phyloP scores from a whole-genome alignment of 2,113 vertebrate genomes.

The Semicossyphus pulcher region DNA sequence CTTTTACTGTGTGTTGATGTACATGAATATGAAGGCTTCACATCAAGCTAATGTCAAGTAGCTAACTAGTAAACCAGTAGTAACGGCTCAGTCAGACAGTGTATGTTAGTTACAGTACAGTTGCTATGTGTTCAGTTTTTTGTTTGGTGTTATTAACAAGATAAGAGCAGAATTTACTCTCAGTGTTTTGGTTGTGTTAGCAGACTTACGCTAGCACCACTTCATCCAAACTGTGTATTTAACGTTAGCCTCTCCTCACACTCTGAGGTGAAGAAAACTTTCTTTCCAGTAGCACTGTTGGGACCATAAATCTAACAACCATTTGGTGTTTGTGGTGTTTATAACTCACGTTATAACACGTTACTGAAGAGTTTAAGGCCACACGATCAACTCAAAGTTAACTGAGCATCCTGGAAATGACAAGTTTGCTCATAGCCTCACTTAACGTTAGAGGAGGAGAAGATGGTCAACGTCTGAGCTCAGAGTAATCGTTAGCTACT shows the following conservation, averaged over 20 bases:
- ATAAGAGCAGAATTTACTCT: not conserved
- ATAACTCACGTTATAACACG: not conserved
- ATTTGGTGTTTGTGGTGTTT: not conserved
- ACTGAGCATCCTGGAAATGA: conserved; percentile 75
- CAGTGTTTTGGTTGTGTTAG: conserved; percentile 46
- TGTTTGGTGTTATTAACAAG: not conserved
- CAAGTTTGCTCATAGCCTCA: conserved; percentile 71
- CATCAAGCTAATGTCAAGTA: conserved; percentile 58
- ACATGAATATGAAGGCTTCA: conserved; percentile 38
- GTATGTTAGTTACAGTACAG: not conserved
- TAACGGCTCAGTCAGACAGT: not conserved
- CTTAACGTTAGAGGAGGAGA: conserved; percentile 21
- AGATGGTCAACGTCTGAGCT: conserved; percentile 42
- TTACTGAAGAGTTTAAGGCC: conserved; percentile 52
- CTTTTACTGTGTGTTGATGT: conserved; percentile 53
- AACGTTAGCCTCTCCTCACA: conserved; percentile 44
- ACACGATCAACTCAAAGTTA: conserved; percentile 67
- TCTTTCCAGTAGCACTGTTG: conserved; percentile 25
- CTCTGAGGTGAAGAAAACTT: conserved; percentile 65
- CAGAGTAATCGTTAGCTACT: conserved; percentile 53
- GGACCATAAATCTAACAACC: conserved; percentile 15
- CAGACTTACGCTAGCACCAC: conserved; percentile 53
- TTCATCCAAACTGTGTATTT: conserved; percentile 60
- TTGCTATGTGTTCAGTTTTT: not conserved
- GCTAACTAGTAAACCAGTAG: conserved; percentile 40